Evolutionary conservation across 2,113 vertebrate species (phyloP).

Genomic region (Chloroceryle aenea): DNA sequence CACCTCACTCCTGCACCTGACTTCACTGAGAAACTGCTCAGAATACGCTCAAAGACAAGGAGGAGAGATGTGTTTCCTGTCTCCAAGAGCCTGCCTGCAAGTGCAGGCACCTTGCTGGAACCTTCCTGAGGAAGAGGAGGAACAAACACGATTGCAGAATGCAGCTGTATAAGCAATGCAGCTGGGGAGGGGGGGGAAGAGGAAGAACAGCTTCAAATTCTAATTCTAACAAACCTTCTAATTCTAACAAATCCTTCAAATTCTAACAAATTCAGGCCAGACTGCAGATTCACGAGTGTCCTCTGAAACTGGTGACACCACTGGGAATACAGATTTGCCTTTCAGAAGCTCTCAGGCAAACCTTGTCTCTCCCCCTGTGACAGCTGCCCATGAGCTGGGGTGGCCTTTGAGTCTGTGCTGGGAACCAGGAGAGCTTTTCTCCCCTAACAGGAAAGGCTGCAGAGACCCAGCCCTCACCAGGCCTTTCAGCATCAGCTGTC

Average conservation of each 20-base stretch:
- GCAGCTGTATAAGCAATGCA: neutral
- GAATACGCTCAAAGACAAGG: neutral
- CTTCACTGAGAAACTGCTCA: neutral
- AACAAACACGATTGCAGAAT: neutral
- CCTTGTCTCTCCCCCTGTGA: fast-evolving
- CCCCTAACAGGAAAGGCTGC: fast-evolving
- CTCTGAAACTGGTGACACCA: neutral
- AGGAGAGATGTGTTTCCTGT: neutral
- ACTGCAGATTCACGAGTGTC: neutral
- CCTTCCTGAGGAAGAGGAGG: neutral
- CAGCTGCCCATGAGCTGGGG: neutral
- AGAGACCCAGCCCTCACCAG: neutral
- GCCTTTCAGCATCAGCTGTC: neutral
- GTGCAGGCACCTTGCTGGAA: neutral
- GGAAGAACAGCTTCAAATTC: neutral
- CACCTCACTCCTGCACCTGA: neutral
- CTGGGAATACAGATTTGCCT: neutral
- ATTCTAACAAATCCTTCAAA: too few species aligned
- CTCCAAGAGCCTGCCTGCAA: neutral
- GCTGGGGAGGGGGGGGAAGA: fast-evolving
- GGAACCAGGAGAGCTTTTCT: neutral
- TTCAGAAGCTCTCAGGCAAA: neutral
- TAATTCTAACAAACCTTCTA: neutral
- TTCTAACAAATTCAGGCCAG: neutral
- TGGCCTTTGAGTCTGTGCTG: neutral